Percentiles rank a stretch among this genome's conserved stretches.
Evolutionary conservation across 2,888 invertebrate genomes (phyloP).

Genomic region (Cosmia trapezina): DNA sequence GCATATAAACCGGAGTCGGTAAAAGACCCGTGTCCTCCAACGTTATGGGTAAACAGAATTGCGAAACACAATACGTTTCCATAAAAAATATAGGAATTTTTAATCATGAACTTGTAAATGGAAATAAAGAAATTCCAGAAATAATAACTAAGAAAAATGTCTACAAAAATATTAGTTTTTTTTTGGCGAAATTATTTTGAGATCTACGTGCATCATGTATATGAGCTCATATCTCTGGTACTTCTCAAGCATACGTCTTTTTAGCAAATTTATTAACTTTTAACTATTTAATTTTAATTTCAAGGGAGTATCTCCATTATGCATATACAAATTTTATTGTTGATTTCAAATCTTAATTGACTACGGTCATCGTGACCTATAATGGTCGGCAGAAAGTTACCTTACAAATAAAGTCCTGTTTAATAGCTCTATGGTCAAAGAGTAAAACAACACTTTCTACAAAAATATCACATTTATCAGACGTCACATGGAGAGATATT

Average conservation of each 20-base stretch:
- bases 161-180: constrained; percentile 35
- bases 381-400: constrained; percentile 18
- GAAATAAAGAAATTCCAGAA: not conserved
- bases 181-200: constrained; percentile 3
- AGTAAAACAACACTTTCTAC: constrained; percentile 44
- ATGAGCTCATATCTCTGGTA: not conserved
- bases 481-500: constrained; percentile 24
- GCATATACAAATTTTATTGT: not conserved
- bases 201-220: constrained; percentile 1
- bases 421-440: constrained; percentile 41
- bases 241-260: constrained; percentile 29
- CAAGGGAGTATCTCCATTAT: constrained; percentile 14
- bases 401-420: constrained; percentile 37
- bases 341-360: constrained; percentile 50
- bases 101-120: not conserved
- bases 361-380: constrained; percentile 24
- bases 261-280: constrained; percentile 5
- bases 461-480: constrained; percentile 64
- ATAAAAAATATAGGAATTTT: constrained; percentile 20
- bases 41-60: not conserved
- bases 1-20: constrained; percentile 45
- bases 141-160: constrained; percentile 24
- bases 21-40: constrained; percentile 1
- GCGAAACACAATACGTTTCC: not conserved
- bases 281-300: not conserved